Evolutionary conservation across 92 coral and sea anemone species (phyloP).

Genomic region (Plumapathes pennacea): DNA sequence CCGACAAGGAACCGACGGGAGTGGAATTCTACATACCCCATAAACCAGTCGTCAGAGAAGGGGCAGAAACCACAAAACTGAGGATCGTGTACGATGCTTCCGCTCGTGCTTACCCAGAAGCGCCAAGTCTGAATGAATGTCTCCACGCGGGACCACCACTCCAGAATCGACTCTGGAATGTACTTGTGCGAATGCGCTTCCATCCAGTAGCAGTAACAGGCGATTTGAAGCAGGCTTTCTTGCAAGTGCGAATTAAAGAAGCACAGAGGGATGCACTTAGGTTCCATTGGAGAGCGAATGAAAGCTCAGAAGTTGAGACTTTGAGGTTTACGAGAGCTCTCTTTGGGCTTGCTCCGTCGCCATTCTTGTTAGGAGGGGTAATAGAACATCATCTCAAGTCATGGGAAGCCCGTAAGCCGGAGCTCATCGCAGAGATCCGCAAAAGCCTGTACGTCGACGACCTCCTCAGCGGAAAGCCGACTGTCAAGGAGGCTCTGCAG

Average conservation of each 20-base stretch:
- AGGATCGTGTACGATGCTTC: conserved; percentile 36
- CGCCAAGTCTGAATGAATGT: conserved; percentile 22
- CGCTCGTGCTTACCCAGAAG: conserved; percentile 4
- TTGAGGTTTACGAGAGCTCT: conserved; percentile 17
- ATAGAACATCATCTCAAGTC: not conserved
- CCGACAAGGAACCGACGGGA: not conserved
- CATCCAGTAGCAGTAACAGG: conserved; percentile 13
- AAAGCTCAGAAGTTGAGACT: not conserved
- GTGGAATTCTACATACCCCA: conserved; percentile 23
- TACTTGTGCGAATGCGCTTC: conserved; percentile 8
- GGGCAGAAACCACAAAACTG: conserved; percentile 17
- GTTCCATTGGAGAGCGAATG: conserved; percentile 6
- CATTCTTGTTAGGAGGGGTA: conserved; percentile 14
- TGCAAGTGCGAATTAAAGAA: conserved; percentile 20
- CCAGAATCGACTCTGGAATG: conserved; percentile 23
- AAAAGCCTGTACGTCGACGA: conserved; percentile 11
- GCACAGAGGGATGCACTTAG: conserved; percentile 9
- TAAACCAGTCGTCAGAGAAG: conserved; percentile 7
- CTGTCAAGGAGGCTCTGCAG: conserved; percentile 1
- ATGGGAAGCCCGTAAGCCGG: not conserved
- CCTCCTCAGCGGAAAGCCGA: conserved; percentile 3
- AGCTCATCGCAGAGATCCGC: not conserved
- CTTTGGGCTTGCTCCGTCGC: conserved; percentile 12
- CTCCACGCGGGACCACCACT: conserved; percentile 15
- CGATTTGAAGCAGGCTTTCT: conserved; percentile 19